Base-by-base conservation (phyloP, 1,140 invertebrate species). In the Eurosta solidaginis region DNA sequence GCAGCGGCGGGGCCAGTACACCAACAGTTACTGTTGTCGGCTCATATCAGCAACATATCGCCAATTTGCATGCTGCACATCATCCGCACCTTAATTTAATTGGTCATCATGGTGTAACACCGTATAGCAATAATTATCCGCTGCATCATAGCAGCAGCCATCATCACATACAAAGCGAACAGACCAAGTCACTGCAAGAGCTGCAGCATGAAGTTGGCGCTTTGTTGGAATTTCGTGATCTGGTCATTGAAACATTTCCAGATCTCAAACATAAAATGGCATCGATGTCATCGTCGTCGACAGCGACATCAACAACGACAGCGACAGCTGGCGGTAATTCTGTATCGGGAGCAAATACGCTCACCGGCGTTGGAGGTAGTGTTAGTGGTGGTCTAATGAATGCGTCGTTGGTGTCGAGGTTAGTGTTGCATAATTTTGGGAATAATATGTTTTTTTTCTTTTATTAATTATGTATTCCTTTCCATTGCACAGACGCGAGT, bases 161-260 rank as follows among this genome's bases (percentile, higher is more conserved):
- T 80, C 85, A 84, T 75, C 63, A 78, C 42, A 87, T 87, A 77
- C 87, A 88, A 77, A 85, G 84, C 75, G 87, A 88, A 59, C 87
- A 88, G 81, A 88, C 87, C 33, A 88, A 88, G 79, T 88, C 87
- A 78, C 81, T 88, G 81, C 87, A 88, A 91, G 95, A 96, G 90
- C 90, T 96, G 85, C 94, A 96, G 92, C 94, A 95, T 93, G 94
- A 96, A 89, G 95, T 96, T 89, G 94, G 94, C 63, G 94, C 94
- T 79, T 88, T 96, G 78, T 91, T 96, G 88, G 94, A 96, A 89
- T 96, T 96, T 88, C 93, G 95, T 89, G 94, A 96, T 89, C 91
- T 96, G 90, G 94, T 96, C 90, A 95, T 96, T 91, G 94, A 96
- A 91, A 94, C 94, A 80, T 96, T 96, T 90, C 95, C 95, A 81